A percentile compares a stretch with the other conserved stretches of the same genome.
These are phyloP conservation scores for Aplysia californica DNA, from an alignment of 1,140 invertebrate genomes.

Conservation along the genomic window DNA sequence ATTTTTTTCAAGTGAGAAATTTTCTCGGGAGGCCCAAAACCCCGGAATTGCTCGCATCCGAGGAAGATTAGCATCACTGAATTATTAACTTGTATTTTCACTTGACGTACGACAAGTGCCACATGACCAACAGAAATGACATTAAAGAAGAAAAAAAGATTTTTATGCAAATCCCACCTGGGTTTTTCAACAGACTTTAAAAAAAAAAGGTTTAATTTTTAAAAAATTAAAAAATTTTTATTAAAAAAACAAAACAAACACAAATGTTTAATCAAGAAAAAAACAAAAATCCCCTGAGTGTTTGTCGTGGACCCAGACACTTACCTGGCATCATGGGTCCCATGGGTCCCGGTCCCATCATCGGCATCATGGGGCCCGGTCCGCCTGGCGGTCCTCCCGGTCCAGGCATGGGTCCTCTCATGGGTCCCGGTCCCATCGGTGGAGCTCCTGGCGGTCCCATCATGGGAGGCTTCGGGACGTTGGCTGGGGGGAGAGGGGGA, in stretches of 20 bases:
- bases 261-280: background rate
- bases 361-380: conserved; percentile 61
- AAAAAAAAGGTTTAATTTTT: background rate
- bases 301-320: background rate
- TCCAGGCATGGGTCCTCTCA: conserved; percentile 49
- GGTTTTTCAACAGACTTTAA: background rate
- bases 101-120: too few relatives aligned
- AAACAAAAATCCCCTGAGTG: background rate
- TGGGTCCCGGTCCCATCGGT: conserved; percentile 46
- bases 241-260: background rate
- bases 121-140: background rate
- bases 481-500: conserved; percentile 1
- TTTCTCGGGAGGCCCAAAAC: too few relatives aligned
- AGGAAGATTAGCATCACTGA: too few relatives aligned
- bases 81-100: too few relatives aligned
- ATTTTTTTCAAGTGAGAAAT: too few relatives aligned
- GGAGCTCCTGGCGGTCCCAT: conserved; percentile 40
- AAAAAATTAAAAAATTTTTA: background rate
- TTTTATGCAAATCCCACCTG: background rate
- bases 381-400: conserved; percentile 54
- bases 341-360: conserved; percentile 71
- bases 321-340: conserved; percentile 77
- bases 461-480: conserved; percentile 9
- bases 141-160: background rate
- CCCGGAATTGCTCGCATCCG: too few relatives aligned